Evolutionary conservation across 64 coral and sea anemone genomes (phyloP), one percentile per base, ranked within the genome.

Genomic region (Acropora yongei): DNA sequence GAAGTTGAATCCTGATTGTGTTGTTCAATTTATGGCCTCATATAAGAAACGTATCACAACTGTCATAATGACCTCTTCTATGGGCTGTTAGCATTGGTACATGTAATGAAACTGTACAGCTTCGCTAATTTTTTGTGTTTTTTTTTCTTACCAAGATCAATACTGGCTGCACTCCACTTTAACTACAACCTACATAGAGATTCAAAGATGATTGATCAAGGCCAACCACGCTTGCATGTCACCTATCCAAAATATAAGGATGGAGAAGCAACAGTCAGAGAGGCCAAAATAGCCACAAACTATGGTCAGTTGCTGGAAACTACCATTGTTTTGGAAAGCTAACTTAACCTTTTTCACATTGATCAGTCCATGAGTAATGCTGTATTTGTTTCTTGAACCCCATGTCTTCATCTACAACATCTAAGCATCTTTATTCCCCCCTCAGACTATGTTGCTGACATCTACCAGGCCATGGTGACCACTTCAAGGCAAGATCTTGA

Each of bases 231-330:
- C 8, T 41, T 75, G 3, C 45, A 18, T 14, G 85, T 75, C 8
- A 57, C 68, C 4, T 87, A 87, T 46, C 68, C 69, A 75, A 87
- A 87, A 57, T 87, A 57, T 75, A 87, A 87, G 49, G 71, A 75
- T 87, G 85, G 85, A 50, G 85, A 87, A 46, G 85, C 85, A n/a
- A 87, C 68, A 50, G 85, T 87, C 9, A 87, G 85, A 55, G 85
- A 87, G 46, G 50, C 72, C 30, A 87, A 39, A 47, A 42, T 87
- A 14, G 16, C 85, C 2, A 8, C 67, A 87, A 87, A 87, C 18
- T 87, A 74, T 75, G 85, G 85, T 87, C 0, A 61, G 63, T 16
- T 67, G 63, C 51, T 55, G 51, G 6, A 55, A 55, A 55, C 51
- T 55, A 55, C 51, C 51, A 55, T 55, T 55, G 51, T 55, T 55